These are phyloP conservation scores for Meles meles DNA, from an alignment of 2,113 vertebrate genomes.

Conservation along the genomic window DNA sequence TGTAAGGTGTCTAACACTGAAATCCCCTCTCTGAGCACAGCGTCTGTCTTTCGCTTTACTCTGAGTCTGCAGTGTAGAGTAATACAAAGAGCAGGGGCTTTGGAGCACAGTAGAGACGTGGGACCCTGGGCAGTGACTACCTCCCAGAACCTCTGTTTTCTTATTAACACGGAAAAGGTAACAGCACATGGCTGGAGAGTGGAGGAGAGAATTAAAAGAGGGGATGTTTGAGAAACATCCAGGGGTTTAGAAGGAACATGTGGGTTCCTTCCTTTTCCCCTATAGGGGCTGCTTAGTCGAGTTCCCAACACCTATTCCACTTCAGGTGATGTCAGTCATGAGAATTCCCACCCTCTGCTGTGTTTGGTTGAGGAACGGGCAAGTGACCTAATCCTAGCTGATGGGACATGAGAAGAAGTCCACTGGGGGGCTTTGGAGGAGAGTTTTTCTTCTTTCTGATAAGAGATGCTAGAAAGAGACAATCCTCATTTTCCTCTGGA, in stretches of 20 bases:
- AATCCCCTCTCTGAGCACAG: constrained; percentile 33
- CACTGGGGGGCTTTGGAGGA: not conserved
- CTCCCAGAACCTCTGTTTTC: not conserved
- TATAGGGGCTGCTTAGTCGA: not conserved
- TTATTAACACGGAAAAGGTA: not conserved
- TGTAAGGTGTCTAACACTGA: constrained; percentile 26
- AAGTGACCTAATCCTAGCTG: not conserved
- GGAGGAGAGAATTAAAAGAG: not conserved
- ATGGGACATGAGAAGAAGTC: not conserved
- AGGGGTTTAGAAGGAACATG: not conserved
- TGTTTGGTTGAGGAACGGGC: not conserved
- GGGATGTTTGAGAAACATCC: not conserved
- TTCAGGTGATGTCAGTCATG: not conserved
- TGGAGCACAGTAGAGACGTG: not conserved
- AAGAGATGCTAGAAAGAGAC: not conserved
- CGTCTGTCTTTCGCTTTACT: constrained; percentile 33
- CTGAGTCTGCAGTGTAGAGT: not conserved
- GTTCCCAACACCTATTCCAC: not conserved
- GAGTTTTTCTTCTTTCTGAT: constrained; percentile 5
- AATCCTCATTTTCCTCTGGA: not conserved
- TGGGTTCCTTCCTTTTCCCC: not conserved
- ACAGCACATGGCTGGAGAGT: not conserved
- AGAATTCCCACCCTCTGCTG: not conserved
- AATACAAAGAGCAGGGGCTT: not conserved
- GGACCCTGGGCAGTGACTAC: not conserved